Conservation (phyloP, 2,888 invertebrate genomes). For the Selenia dentaria region DNA sequence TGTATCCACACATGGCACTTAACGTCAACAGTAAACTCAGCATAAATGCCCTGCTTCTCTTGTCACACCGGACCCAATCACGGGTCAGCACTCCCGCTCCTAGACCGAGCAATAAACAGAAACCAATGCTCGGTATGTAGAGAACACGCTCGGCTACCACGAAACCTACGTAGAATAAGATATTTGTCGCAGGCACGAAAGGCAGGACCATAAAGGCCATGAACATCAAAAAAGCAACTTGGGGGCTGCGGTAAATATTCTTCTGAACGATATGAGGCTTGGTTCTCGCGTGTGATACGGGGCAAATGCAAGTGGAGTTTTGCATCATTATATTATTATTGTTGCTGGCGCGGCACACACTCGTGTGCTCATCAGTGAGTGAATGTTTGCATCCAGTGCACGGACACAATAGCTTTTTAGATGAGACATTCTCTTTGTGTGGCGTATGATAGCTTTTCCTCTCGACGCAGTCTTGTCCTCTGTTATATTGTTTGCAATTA, state of each 20-base stretch:
- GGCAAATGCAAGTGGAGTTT: conserved; percentile 77
- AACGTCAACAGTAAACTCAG: conserved; percentile 84
- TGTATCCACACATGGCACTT: conserved; percentile 89
- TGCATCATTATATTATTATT: conserved; percentile 88
- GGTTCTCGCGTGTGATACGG: conserved; percentile 53
- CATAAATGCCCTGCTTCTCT: conserved; percentile 68
- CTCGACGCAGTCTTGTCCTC: conserved; percentile 69
- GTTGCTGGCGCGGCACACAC: conserved; percentile 88
- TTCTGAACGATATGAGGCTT: conserved; percentile 56
- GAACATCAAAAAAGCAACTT: conserved; percentile 83
- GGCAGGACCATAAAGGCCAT: conserved; percentile 94
- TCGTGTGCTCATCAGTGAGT: conserved; percentile 87
- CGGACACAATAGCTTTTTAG: conserved; percentile 73
- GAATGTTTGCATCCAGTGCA: conserved; percentile 89
- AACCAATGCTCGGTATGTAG: conserved; percentile 98
- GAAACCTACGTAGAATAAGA: conserved; percentile 99
- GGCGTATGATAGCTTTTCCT: conserved; percentile 67
- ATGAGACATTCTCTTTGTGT: conserved; percentile 66
- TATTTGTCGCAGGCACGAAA: conserved; percentile 97
- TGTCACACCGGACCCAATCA: conserved; percentile 72
- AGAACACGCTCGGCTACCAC: conserved; percentile 98
- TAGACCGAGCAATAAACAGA: conserved; percentile 94
- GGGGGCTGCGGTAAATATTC: conserved; percentile 66
- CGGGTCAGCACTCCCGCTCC: conserved; percentile 83
- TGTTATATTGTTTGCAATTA: conserved; percentile 67